Percentiles rank a stretch among this genome's conserved stretches.
Conservation (phyloP, 2,113 vertebrate genomes). For the Gnathonemus echidnorhynchus region DNA sequence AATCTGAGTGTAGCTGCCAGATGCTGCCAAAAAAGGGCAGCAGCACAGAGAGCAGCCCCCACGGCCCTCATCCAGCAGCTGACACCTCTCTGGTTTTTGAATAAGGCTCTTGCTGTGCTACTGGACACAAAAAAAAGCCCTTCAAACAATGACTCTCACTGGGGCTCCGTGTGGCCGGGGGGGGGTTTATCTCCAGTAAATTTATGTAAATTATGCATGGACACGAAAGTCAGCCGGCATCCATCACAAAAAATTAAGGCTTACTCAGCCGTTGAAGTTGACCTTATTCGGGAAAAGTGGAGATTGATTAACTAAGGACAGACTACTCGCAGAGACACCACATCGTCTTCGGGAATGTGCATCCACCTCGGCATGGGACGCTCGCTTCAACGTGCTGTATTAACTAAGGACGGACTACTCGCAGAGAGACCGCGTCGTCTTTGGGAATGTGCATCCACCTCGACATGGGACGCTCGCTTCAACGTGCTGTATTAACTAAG, state of each 20-base stretch:
- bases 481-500: background rate
- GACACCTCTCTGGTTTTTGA: background rate
- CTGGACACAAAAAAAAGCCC: background rate
- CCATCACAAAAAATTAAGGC: constrained; percentile 9
- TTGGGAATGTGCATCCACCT: background rate
- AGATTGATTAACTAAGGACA: background rate
- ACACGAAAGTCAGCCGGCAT: background rate
- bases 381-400: background rate
- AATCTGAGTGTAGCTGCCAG: background rate
- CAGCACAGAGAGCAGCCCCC: background rate
- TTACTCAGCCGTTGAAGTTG: background rate
- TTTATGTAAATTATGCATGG: constrained; percentile 3
- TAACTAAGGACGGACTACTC: background rate
- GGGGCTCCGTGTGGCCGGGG: background rate
- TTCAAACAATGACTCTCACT: background rate
- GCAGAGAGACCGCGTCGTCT: background rate
- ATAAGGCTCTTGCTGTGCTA: background rate
- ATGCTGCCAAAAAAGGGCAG: background rate
- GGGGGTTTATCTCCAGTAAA: background rate
- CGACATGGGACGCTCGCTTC: background rate
- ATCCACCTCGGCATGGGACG: background rate
- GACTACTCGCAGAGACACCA: background rate
- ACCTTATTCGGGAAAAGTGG: background rate
- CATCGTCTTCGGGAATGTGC: background rate
- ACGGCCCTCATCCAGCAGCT: background rate